phyloP scores from a whole-genome alignment of 2,797 vertebrate species.

The Ataeniobius toweri region DNA sequence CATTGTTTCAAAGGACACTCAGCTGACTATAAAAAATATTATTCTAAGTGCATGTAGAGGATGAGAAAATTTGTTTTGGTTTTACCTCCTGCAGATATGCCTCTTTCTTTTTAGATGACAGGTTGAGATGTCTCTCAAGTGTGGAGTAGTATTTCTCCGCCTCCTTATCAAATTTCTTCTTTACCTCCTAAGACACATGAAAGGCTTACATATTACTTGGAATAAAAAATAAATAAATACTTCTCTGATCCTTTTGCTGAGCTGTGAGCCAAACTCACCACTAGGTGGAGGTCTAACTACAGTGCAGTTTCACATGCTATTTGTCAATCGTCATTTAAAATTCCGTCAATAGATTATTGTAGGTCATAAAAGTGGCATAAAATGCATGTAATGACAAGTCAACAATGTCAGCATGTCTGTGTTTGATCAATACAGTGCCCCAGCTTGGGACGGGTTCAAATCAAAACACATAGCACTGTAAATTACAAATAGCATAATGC shows the following conservation, averaged over 20 bases:
- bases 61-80: conserved; percentile 38
- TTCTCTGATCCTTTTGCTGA: conserved; percentile 7
- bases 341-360: conserved; percentile 50
- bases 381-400: conserved; percentile 42
- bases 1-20: conserved; percentile 27
- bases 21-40: conserved; percentile 41
- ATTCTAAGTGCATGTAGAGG: conserved; percentile 44
- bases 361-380: conserved; percentile 54
- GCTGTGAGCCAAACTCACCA: conserved; percentile 39
- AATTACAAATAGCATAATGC: conserved; percentile 52
- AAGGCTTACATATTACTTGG: conserved; percentile 21
- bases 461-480: conserved; percentile 38
- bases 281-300: conserved; percentile 75
- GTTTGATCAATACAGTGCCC: conserved; percentile 35
- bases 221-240: conserved; percentile 4
- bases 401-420: conserved; percentile 29
- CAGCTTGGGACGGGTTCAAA: conserved; percentile 36
- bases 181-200: conserved; percentile 85
- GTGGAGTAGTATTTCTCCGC: conserved; percentile 97
- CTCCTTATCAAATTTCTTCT: conserved; percentile 99
- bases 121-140: conserved; percentile 94
- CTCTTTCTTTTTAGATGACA: conserved; percentile 98
- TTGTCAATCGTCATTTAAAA: conserved; percentile 34
- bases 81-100: conserved; percentile 96
- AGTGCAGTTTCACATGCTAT: conserved; percentile 39